Evolutionary conservation across 2,797 vertebrate species (phyloP), one percentile per base, ranked within the genome.

Genomic region (Labroides dimidiatus): DNA sequence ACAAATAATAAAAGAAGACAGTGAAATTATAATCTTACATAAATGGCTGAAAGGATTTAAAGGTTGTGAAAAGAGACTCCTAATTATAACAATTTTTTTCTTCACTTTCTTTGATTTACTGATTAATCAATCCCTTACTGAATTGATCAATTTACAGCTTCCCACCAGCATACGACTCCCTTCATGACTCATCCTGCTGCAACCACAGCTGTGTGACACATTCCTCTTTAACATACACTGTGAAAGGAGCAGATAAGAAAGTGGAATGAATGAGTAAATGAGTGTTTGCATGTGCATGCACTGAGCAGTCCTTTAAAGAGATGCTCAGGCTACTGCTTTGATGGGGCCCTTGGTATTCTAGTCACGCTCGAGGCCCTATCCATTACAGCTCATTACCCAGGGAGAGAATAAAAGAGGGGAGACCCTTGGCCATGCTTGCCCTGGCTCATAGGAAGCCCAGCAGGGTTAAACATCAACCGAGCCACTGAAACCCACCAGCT

Each of bases 301-400:
- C 83, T 67, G 71, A 87, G 84, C 76, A 81, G 80, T 66, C 77
- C 69, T 89, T 72, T 80, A 70, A 77, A 78, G 64, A 67, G 74
- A 82, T 60, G 80, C 16, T 79, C 74, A 17, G 54, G 57, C 52
- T 17, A 15, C 66, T 24, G 81, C 89, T 89, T 90, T 91, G 86
- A 91, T 87, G 86, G 66, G 57, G 61, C 60, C 63, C 68, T 91
- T 78, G 2, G 82, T 87, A 91, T 92, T 90, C 89, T 62, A 21
- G 74, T 90, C 92, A 90, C 83, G 75, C 78, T 77, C 71, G 14
- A 72, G 77, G 85, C 77, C 75, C 82, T 67, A 86, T 91, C 88
- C 89, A 91, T 92, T 90, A 91, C 80, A 84, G 85, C 85, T 91
- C 85, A 87, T 90, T 91, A 91, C 77, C 78, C 73, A 4, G 56